These are phyloP conservation scores for Zaprionus capensis DNA, from an alignment of 1,140 invertebrate genomes.

Conservation along the genomic window DNA sequence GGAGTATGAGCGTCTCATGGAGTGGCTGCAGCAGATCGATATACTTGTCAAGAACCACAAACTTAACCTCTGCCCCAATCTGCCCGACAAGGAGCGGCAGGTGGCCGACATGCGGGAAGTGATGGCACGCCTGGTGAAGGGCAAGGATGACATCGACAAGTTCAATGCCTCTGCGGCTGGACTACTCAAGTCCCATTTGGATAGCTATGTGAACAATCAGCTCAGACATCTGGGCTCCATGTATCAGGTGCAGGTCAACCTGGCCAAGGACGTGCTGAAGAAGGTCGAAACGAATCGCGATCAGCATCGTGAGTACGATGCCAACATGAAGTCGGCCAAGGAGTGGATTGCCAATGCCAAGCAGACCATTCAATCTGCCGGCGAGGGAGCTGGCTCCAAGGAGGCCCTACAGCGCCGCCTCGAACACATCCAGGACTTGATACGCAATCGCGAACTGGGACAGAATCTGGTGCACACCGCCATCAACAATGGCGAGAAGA, in stretches of 20 bases:
- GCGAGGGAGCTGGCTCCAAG: constrained; percentile 92
- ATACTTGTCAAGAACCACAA: constrained; percentile 96
- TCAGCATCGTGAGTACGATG: constrained; percentile 94
- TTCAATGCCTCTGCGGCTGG: constrained; percentile 91
- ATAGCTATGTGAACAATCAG: constrained; percentile 96
- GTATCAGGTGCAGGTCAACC: constrained; percentile 95
- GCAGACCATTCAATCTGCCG: constrained; percentile 92
- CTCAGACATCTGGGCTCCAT: constrained; percentile 94
- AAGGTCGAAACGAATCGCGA: constrained; percentile 96
- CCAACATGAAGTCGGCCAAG: constrained; percentile 91
- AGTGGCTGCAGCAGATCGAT: constrained; percentile 97
- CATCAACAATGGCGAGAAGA: constrained; percentile 96
- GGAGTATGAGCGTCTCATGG: constrained; percentile 94
- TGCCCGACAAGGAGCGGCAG: constrained; percentile 94
- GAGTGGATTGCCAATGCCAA: constrained; percentile 95
- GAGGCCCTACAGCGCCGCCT: constrained; percentile 93
- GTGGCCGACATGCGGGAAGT: constrained; percentile 92
- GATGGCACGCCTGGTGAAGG: constrained; percentile 90
- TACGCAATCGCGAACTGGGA: constrained; percentile 94
- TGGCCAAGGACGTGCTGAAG: constrained; percentile 96
- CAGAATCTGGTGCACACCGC: constrained; percentile 95
- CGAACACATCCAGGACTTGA: constrained; percentile 92
- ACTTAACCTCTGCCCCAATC: constrained; percentile 91
- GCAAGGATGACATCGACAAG: constrained; percentile 93
- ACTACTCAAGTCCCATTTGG: constrained; percentile 92